These are phyloP conservation scores for Homalodisca vitripennis DNA, from an alignment of 1,140 invertebrate species.

Conservation along the genomic window DNA sequence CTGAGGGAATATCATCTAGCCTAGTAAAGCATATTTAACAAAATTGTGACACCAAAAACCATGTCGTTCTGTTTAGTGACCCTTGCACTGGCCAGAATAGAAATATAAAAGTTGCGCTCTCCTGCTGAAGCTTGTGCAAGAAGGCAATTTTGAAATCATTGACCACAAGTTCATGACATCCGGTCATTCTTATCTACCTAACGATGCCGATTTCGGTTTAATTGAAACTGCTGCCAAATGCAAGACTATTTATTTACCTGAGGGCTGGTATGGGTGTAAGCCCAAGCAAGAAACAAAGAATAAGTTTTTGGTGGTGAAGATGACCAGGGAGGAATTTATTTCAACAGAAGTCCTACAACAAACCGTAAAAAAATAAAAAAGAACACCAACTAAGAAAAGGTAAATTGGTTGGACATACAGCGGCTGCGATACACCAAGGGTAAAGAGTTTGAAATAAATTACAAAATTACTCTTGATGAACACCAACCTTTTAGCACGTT, in stretches of 20 bases:
- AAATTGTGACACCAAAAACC: too few species aligned
- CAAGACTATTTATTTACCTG: slow-evolving; percentile 28
- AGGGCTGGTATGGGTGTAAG: too few species aligned
- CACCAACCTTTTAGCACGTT: slow-evolving; percentile 21
- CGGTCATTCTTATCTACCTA: too few species aligned
- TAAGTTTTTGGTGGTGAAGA: too few species aligned
- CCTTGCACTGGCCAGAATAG: too few species aligned
- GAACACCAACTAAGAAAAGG: slow-evolving; percentile 17
- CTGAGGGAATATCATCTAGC: too few species aligned
- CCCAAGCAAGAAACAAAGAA: too few species aligned
- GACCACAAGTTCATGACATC: too few species aligned
- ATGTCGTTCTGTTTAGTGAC: too few species aligned
- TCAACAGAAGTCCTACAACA: slow-evolving; percentile 22
- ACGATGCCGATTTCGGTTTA: too few species aligned
- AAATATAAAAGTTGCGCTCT: slow-evolving; percentile 35
- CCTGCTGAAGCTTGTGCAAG: slow-evolving; percentile 33
- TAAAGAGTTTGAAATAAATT: slow-evolving; percentile 28
- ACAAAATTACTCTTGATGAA: slow-evolving; percentile 29
- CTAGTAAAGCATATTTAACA: too few species aligned
- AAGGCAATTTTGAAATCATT: too few species aligned
- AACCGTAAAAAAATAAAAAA: slow-evolving; percentile 27
- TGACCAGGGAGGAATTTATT: slow-evolving; percentile 31
- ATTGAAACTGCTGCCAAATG: slow-evolving; percentile 15
- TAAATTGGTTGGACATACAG: slow-evolving; percentile 29
- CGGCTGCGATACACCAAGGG: slow-evolving; percentile 30